Evolutionary conservation across 2,888 invertebrate genomes (phyloP).

Genomic region (Napeogenes sylphis): DNA sequence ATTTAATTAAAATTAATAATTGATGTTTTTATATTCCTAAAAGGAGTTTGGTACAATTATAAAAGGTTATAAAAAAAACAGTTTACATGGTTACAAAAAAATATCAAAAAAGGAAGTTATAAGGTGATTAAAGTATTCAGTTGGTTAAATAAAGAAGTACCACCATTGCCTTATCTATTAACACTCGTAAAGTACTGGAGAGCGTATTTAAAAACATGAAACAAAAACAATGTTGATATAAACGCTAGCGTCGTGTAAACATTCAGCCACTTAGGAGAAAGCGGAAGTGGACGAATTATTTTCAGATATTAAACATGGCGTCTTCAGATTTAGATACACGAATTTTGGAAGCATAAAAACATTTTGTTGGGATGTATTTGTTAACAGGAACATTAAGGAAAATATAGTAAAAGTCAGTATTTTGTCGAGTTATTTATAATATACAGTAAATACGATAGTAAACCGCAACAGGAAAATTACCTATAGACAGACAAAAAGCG

Average conservation of each 20-base stretch:
- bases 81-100: too few relatives aligned
- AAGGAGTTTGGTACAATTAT: too few relatives aligned
- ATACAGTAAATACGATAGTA: neutral
- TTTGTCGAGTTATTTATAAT: neutral
- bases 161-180: too few relatives aligned
- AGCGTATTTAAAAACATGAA: slow-evolving; percentile 46
- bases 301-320: neutral
- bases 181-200: slow-evolving; percentile 16
- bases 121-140: too few relatives aligned
- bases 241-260: slow-evolving; percentile 43
- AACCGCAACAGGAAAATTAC: slow-evolving; percentile 26
- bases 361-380: too few relatives aligned
- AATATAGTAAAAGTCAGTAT: neutral
- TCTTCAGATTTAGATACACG: too few relatives aligned
- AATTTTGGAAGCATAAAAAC: too few relatives aligned
- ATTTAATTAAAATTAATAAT: neutral
- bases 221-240: slow-evolving; percentile 45
- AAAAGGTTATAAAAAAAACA: too few relatives aligned
- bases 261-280: slow-evolving; percentile 37
- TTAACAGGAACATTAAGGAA: neutral
- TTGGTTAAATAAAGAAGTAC: too few relatives aligned
- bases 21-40: neutral
- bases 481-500: slow-evolving; percentile 23
- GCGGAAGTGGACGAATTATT: slow-evolving; percentile 12
- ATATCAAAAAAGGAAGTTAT: too few relatives aligned